Evolutionary conservation across 92 coral and sea anemone species (phyloP), one percentile per base, ranked within the genome.

Genomic region (Umimayanthus kanabou): DNA sequence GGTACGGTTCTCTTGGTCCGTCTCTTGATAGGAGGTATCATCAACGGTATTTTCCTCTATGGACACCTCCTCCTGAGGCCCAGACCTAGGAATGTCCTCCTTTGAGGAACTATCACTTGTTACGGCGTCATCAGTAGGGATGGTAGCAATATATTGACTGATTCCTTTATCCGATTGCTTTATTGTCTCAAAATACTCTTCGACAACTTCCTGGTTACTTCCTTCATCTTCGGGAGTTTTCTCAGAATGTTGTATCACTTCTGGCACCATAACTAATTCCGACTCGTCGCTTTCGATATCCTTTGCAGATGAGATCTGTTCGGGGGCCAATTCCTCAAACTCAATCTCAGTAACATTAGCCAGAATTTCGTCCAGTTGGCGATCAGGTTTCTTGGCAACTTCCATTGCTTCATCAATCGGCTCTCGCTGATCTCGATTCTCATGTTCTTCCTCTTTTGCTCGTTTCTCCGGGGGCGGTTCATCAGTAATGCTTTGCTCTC

Each of bases 281-380:
- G 23, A 20, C 45, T 83, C 66, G 23, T 83, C 69, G 4, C 22
- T 73, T 26, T 39, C 45, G 18, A 26, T 50, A 33, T 69, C 87
- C 42, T 14, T 45, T 39, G 78, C 15, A 8, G 76, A 39, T 69
- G 58, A 18, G 42, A 26, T 29, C 43, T 71, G 64, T 6, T 69
- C 43, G 5, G 69, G 66, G 8, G 67, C n/a, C 29, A 67, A 70
- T 83, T 83, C 78, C 4, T 69, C 77, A 50, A 83, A 83, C 25
- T 83, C 87, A 5, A 83, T 83, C 77, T 83, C 87, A 25, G 87
- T 71, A 28, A 83, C 87, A 43, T 83, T 13, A 28, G 87, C 87
- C 14, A 83, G 26, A 67, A 83, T 18, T 22, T 83, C 77, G 64
- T 83, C 66, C 11, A 83, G 65, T 37, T 83, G 76, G 25, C 66